Conservation (phyloP, 2,888 invertebrate species). For the Euclidia mi region DNA sequence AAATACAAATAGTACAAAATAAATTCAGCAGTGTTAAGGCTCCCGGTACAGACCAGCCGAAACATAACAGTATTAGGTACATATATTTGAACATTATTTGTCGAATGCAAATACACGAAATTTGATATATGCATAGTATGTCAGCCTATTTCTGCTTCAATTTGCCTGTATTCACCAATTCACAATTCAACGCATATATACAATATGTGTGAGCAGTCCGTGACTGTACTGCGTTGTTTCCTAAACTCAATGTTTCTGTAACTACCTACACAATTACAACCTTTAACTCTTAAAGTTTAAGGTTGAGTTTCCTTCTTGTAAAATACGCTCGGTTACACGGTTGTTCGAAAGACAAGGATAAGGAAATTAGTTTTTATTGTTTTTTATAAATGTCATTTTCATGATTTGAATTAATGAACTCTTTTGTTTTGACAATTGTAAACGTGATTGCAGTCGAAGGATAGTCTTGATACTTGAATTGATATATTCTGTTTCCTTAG, state of each 20-base stretch:
- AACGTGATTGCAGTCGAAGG: background rate
- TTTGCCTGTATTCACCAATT: conserved; percentile 44
- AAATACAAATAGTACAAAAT: too few species aligned
- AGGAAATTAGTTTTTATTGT: conserved; percentile 50
- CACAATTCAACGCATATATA: conserved; percentile 49
- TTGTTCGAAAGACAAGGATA: conserved; percentile 31
- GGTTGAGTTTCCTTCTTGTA: background rate
- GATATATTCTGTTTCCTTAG: too few species aligned
- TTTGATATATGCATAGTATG: conserved; percentile 30
- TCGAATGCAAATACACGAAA: conserved; percentile 10
- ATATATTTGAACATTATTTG: conserved; percentile 7
- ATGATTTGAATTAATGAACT: conserved; percentile 41
- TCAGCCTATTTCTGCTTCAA: conserved; percentile 32
- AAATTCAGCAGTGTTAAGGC: too few species aligned
- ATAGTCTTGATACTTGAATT: background rate
- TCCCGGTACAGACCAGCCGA: too few species aligned
- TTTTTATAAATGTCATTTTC: conserved; percentile 47
- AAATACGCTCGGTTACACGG: background rate
- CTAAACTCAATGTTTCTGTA: conserved; percentile 28
- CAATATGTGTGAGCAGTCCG: conserved; percentile 34
- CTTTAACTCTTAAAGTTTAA: background rate
- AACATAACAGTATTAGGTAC: too few species aligned
- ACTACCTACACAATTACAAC: background rate
- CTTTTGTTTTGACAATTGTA: background rate
- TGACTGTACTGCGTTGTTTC: conserved; percentile 45